Percentiles rank a stretch among this genome's conserved stretches.
phyloP scores from a whole-genome alignment of 2,888 invertebrate genomes.

The Mylabris sibirica region DNA sequence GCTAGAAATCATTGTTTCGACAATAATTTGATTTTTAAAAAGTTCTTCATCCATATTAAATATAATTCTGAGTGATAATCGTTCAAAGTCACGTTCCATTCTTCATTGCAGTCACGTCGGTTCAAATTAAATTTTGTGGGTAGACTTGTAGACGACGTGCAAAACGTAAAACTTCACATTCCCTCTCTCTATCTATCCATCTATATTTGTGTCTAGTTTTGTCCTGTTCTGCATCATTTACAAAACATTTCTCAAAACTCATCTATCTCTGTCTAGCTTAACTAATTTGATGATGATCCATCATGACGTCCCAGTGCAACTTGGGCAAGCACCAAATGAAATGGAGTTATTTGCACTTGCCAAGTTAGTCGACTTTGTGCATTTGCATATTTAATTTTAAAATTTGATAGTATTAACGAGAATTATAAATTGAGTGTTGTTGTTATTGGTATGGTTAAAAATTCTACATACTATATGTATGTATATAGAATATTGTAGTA shows the following conservation, averaged over 20 bases:
- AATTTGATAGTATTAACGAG: conserved; percentile 1
- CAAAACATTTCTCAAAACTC: neutral
- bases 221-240: neutral
- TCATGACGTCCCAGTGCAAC: neutral
- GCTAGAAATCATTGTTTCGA: neutral
- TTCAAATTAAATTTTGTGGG: conserved; percentile 57
- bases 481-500: neutral
- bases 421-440: conserved; percentile 8
- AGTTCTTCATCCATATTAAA: neutral
- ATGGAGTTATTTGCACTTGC: conserved; percentile 1
- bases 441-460: neutral
- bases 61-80: conserved; percentile 27
- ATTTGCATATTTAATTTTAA: conserved; percentile 13
- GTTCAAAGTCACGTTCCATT: conserved; percentile 44
- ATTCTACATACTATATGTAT: neutral
- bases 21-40: neutral
- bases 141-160: conserved; percentile 35
- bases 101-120: conserved; percentile 53
- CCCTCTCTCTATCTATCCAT: conserved; percentile 1
- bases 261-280: conserved; percentile 7
- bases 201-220: neutral
- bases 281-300: conserved; percentile 10
- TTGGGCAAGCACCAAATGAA: neutral
- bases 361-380: neutral
- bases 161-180: conserved; percentile 14